Evolutionary conservation across 2,888 invertebrate genomes (phyloP), one percentile per base, ranked within the genome.

Genomic region (Drosophila macrothrix): DNA sequence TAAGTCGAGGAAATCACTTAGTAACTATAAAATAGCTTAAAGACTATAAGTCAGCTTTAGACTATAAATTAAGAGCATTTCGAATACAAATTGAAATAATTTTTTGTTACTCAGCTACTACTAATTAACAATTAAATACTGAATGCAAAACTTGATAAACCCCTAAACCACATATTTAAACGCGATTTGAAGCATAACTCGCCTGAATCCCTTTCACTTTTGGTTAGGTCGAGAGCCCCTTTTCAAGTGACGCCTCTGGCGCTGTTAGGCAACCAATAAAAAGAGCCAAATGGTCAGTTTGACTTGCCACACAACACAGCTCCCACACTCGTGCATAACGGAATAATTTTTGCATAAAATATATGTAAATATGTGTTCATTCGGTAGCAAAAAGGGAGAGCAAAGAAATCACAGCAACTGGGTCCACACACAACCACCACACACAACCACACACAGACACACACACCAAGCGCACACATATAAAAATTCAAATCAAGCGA

Each of bases 311-410:
- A 67, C 75, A 85, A 49, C 35, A 59, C 69, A 85, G 67, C 82
- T 82, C 88, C 89, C 86, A 88, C 90, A 86, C 87, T 88, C 89
- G 80, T 73, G 88, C 90, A 84, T 86, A 88, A 88, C 89, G 87
- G 91, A 84, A 91, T 91, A 91, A 91, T 92, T 92, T 91, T 91
- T 91, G 91, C 91, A 91, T 91, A 91, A 92, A 92, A 91, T 90
- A 91, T 91, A 92, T 91, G 91, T 90, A 92, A 92, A 91, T 92
- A 88, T 82, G 79, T 88, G 82, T 80, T 80, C 83, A 84, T 76
- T 78, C 82, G 74, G 74, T 41, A 59, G 67, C 67, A 50, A 53
- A 74, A 67, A 68, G 68, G 67, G 79, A 68, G 75, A 75, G 59
- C 71, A 63, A 78, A 80, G 83, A 73, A 87, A 90, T 88, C 86